Conservation (phyloP, 2,113 vertebrate genomes). For the Tricholaema leucomelas region DNA sequence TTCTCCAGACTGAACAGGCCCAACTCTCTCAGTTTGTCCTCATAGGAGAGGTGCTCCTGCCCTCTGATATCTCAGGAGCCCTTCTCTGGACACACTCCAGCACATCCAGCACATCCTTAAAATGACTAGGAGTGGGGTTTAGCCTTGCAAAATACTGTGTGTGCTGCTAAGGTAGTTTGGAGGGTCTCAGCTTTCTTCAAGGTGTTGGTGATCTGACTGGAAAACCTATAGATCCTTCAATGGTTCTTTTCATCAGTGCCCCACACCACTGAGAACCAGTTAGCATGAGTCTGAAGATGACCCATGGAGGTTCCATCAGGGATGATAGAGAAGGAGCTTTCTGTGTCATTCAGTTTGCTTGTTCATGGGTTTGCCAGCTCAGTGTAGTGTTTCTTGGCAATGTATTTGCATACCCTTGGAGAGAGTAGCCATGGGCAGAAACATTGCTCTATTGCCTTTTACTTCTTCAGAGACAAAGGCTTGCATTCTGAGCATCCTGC, state of each 20-base stretch:
- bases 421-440: not conserved
- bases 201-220: not conserved
- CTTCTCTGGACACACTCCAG: too few relatives aligned
- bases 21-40: too few relatives aligned
- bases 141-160: not conserved
- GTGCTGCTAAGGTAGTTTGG: not conserved
- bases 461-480: not conserved
- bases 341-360: not conserved
- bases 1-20: too few relatives aligned
- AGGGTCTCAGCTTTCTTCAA: not conserved
- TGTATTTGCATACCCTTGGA: rapidly evolving
- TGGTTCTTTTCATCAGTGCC: not conserved
- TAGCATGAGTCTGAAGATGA: not conserved
- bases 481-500: not conserved
- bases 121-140: not conserved
- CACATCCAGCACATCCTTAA: too few relatives aligned
- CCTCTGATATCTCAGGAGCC: too few relatives aligned
- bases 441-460: not conserved
- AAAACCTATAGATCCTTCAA: not conserved
- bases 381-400: rapidly evolving
- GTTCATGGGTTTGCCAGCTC: not conserved
- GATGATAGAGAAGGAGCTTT: not conserved
- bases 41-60: too few relatives aligned
- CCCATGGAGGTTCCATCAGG: too few relatives aligned
- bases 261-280: not conserved